Base-by-base conservation (phyloP, 2,888 invertebrate species). In the Chouioia cunea region DNA sequence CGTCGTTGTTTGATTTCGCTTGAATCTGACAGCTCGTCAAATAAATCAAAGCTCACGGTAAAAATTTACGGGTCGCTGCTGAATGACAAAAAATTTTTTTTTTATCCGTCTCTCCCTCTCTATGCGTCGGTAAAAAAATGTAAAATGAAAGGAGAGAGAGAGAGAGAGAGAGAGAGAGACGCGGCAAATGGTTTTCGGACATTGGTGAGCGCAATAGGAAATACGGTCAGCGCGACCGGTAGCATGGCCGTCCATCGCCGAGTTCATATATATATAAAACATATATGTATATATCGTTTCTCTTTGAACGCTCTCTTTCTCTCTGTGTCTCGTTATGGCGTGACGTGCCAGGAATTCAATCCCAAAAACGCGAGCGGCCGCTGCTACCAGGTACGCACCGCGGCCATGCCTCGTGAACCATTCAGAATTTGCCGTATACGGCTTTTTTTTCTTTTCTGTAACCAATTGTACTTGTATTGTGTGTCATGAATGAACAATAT, bases 341-440 rank as follows among this genome's bases (percentile, higher is more conserved):
- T 52, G 36, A 14, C 52, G 14, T 52, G 18, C 20, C 27, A 8
- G 50, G 66, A 60, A 65, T 70, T 65, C 23, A 66, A 63, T 66
- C 18, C 66, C 47, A 44, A 36, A 6, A 36, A 36, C 36, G 36
- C 36, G 27, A 8, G 18, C 12, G 16, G 18, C 23, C 53, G 36
- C 64, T 23, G n/a, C 58, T 65, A 58, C 54, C 46, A 44, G 36
- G 43, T 68, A 69, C 60, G 60, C 44, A 54, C 43, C 60, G 82
- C 81, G 78, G 78, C 84, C 85, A 85, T 85, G 85, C 84, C 84
- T 84, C 83, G 84, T 85, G 84, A 85, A 85, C 84, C 77, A 80
- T 79, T 82, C 36, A 36, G 36, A 10, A 10, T 36, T 36, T 36
- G 36, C 36, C 36, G 36, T 36, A 36, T 36, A 36, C 36, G 36